Conservation (phyloP, 2,113 vertebrate species). For the Montifringilla adamsi region DNA sequence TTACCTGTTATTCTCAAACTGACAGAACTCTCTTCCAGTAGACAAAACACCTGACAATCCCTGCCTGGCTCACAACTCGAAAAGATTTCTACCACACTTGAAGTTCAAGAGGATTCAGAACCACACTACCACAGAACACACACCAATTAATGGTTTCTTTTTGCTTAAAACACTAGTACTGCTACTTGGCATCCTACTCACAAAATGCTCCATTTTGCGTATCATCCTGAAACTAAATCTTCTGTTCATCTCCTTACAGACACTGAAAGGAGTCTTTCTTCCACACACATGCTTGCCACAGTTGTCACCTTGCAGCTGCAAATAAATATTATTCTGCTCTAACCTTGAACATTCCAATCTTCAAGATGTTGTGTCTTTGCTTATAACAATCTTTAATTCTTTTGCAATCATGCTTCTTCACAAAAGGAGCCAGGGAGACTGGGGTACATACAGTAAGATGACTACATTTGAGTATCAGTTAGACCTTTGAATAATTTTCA, state of each 20-base stretch:
- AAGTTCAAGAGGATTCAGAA: constrained; percentile 6
- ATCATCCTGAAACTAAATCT: background rate
- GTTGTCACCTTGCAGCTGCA: background rate
- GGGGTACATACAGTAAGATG: background rate
- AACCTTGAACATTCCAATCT: background rate
- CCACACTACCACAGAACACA: background rate
- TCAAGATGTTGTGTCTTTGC: background rate
- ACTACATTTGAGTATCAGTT: background rate
- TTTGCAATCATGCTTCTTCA: background rate
- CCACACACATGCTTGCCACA: background rate
- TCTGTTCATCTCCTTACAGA: background rate
- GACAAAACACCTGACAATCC: background rate
- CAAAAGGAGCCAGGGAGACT: background rate
- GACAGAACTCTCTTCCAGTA: background rate
- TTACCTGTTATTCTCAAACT: background rate
- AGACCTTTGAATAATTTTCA: background rate
- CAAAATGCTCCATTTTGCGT: background rate
- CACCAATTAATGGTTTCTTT: background rate
- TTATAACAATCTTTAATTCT: background rate
- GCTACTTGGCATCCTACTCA: background rate
- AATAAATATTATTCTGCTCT: background rate
- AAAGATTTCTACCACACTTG: background rate
- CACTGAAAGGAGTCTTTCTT: background rate
- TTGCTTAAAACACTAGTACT: background rate
- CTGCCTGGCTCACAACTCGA: background rate